Conservation (phyloP, 2,888 invertebrate genomes). For the Oxyteleia sp. region DNA sequence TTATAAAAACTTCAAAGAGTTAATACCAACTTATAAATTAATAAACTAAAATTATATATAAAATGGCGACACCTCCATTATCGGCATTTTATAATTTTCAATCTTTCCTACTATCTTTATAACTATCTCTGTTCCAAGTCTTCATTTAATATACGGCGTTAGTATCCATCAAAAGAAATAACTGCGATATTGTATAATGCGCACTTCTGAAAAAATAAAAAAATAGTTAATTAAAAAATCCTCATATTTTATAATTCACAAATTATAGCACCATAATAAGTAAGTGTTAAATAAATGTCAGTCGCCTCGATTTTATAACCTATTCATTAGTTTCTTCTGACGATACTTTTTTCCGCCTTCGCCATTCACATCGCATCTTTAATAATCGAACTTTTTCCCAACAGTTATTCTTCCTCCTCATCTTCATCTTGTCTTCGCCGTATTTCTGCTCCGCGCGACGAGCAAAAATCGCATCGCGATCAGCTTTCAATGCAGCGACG, state of each 20-base stretch:
- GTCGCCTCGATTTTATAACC: constrained; percentile 21
- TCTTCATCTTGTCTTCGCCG: constrained; percentile 45
- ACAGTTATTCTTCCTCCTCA: constrained; percentile 52
- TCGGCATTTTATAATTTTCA: too few relatives aligned
- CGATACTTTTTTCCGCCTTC: constrained; percentile 36
- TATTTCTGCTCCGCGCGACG: constrained; percentile 48
- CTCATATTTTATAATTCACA: constrained; percentile 24
- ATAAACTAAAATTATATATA: too few relatives aligned
- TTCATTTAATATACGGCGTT: too few relatives aligned
- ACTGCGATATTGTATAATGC: background rate
- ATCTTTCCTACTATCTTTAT: too few relatives aligned
- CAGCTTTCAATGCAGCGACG: constrained; percentile 78
- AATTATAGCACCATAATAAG: constrained; percentile 10
- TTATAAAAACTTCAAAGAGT: too few relatives aligned
- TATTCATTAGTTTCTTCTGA: constrained; percentile 41
- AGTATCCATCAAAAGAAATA: background rate
- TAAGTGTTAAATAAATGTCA: constrained; percentile 52
- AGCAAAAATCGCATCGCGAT: constrained; percentile 82
- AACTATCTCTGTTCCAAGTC: too few relatives aligned
- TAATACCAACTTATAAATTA: too few relatives aligned
- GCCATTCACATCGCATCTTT: constrained; percentile 39
- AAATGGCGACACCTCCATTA: too few relatives aligned
- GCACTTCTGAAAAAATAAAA: background rate
- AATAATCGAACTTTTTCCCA: constrained; percentile 23
- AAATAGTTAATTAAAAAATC: background rate